phyloP scores from a whole-genome alignment of 1,140 invertebrate species.

The Apis florea region DNA sequence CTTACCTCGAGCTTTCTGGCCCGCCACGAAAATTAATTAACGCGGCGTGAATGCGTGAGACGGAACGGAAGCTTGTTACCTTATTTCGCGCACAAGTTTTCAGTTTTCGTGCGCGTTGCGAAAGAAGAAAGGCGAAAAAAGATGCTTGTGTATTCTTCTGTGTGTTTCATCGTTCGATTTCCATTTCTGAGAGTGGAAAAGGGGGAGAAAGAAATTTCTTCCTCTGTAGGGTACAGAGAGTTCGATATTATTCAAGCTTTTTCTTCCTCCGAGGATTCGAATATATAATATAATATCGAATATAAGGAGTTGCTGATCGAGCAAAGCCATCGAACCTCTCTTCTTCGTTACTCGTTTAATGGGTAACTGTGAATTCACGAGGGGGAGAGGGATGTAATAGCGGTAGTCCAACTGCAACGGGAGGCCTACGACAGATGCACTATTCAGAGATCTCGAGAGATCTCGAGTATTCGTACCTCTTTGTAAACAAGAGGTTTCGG shows the following conservation, averaged over 20 bases:
- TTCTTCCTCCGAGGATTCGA: not conserved
- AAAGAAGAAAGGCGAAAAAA: too few species aligned
- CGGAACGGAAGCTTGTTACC: too few species aligned
- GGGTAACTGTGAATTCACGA: slow-evolving; percentile 32
- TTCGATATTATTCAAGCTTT: slow-evolving; percentile 2
- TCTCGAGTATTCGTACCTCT: slow-evolving; percentile 23
- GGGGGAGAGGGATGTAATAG: slow-evolving; percentile 7
- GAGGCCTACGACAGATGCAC: slow-evolving; percentile 38
- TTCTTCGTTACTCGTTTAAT: slow-evolving; percentile 30
- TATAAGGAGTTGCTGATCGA: not conserved
- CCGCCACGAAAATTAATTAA: slow-evolving; percentile 56
- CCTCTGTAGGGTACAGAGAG: not conserved
- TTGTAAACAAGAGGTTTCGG: slow-evolving; percentile 19
- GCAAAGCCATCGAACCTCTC: slow-evolving; percentile 31
- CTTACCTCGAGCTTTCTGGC: slow-evolving; percentile 49
- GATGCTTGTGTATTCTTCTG: too few species aligned
- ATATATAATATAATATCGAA: slow-evolving; percentile 3
- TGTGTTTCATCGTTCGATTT: too few species aligned
- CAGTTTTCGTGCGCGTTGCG: too few species aligned
- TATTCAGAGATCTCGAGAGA: slow-evolving; percentile 34
- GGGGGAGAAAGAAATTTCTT: not conserved
- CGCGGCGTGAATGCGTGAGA: slow-evolving; percentile 39
- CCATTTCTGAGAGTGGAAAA: too few species aligned
- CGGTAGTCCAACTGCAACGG: not conserved
- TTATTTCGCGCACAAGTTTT: too few species aligned